A percentile compares a stretch with the other conserved stretches of the same genome.
Evolutionary conservation across 2,797 vertebrate genomes (phyloP).

Genomic region (Danionella dracula): DNA sequence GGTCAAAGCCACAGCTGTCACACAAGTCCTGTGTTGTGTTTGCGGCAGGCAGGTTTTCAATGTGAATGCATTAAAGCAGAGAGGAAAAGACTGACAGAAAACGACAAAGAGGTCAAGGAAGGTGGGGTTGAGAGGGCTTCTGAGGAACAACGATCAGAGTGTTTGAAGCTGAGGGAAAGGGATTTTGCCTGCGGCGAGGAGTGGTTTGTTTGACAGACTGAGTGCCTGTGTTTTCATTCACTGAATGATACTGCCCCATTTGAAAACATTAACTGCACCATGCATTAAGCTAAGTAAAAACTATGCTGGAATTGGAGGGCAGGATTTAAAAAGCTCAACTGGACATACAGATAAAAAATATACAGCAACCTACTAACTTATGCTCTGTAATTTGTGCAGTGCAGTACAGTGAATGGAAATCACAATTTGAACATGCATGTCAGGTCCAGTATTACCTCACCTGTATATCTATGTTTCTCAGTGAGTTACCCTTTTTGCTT

Average conservation of each 20-base stretch:
- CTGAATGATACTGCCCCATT: neutral
- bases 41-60: conserved; percentile 1
- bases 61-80: conserved; percentile 25
- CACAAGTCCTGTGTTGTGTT: conserved; percentile 52
- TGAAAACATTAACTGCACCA: neutral
- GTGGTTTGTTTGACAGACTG: neutral
- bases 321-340: neutral
- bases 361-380: neutral
- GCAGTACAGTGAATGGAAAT: no score
- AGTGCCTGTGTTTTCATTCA: neutral
- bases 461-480: no score
- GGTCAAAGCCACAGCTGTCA: conserved; percentile 63
- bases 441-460: no score
- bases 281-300: neutral
- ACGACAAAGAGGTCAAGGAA: conserved; percentile 32
- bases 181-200: neutral
- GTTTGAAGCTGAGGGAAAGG: neutral
- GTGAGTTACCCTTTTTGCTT: no score
- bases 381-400: no score
- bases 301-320: no score
- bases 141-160: neutral
- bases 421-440: no score
- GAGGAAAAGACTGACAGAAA: conserved; percentile 21
- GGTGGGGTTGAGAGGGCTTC: neutral
- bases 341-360: neutral